These are phyloP conservation scores for Drosophila erecta DNA, from an alignment of 1,140 invertebrate genomes.

Conservation along the genomic window DNA sequence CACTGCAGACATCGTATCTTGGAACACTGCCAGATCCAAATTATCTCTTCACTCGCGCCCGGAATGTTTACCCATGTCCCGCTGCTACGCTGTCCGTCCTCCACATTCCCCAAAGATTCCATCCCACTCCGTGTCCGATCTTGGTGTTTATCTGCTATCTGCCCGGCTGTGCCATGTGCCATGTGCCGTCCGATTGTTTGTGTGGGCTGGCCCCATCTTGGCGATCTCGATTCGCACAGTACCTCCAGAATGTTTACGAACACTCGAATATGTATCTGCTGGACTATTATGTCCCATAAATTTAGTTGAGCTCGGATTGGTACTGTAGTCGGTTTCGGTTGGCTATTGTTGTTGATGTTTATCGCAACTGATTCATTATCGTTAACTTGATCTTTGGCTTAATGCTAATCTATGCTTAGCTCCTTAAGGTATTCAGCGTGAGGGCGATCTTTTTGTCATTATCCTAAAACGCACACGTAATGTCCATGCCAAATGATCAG, in stretches of 20 bases:
- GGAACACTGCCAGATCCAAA: constrained; percentile 3
- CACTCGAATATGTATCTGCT: background rate
- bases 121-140: background rate
- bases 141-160: constrained; percentile 21
- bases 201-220: constrained; percentile 16
- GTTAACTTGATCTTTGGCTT: constrained; percentile 8
- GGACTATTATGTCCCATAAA: constrained; percentile 7
- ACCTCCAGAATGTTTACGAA: constrained; percentile 11
- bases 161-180: constrained; percentile 11
- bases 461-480: background rate
- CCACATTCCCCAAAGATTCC: constrained; percentile 18
- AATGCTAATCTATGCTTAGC: constrained; percentile 1
- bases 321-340: background rate
- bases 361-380: constrained; percentile 18
- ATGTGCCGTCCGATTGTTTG: constrained; percentile 3
- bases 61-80: constrained; percentile 21
- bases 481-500: background rate
- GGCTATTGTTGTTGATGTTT: constrained; percentile 1
- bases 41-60: constrained; percentile 1
- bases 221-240: constrained; percentile 15
- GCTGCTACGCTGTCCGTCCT: background rate
- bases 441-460: background rate
- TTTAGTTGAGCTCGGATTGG: constrained; percentile 16
- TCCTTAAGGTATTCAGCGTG: background rate
- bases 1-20: constrained; percentile 19